These are phyloP conservation scores for Notolabrus celidotus DNA, from an alignment of 2,797 vertebrate genomes.

Conservation along the genomic window DNA sequence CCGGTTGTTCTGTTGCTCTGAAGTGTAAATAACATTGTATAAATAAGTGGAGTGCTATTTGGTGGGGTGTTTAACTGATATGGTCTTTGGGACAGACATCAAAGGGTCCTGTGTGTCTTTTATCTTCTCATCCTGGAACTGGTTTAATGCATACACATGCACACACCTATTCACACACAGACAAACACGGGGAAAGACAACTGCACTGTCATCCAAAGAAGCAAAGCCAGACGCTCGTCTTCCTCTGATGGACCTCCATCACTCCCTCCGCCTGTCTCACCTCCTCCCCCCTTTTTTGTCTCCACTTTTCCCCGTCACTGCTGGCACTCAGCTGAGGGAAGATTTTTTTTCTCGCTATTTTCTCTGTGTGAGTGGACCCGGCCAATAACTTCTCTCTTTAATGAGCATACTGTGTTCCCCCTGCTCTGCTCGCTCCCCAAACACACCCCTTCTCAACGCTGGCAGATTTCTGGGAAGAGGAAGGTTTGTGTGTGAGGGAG, in stretches of 20 bases:
- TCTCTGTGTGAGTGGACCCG: conserved; percentile 51
- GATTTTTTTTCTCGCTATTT: conserved; percentile 49
- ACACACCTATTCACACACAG: conserved; percentile 13
- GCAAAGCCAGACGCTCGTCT: conserved; percentile 27
- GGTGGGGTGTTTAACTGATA: conserved; percentile 66
- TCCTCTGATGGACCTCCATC: conserved; percentile 44
- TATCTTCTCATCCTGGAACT: conserved; percentile 64
- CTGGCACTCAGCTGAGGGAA: conserved; percentile 47
- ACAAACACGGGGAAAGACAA: conserved; percentile 25
- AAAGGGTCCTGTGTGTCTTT: conserved; percentile 63
- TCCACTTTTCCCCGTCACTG: conserved; percentile 38
- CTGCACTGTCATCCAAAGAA: conserved; percentile 34
- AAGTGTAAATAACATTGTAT: conserved; percentile 65
- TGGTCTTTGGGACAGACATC: conserved; percentile 61
- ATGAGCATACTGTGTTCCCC: conserved; percentile 68
- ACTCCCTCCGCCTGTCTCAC: conserved; percentile 14
- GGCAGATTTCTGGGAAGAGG: conserved; percentile 42
- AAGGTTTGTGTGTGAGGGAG: background rate
- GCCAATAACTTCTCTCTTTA: conserved; percentile 69
- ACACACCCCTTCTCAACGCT: conserved; percentile 45
- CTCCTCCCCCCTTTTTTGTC: conserved; percentile 41
- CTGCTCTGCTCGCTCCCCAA: conserved; percentile 53
- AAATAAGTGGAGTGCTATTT: conserved; percentile 58
- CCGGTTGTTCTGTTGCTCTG: conserved; percentile 48
- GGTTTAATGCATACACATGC: conserved; percentile 41